These are phyloP conservation scores for Ifrita kowaldi DNA, from an alignment of 2,113 vertebrate genomes.

Conservation along the genomic window DNA sequence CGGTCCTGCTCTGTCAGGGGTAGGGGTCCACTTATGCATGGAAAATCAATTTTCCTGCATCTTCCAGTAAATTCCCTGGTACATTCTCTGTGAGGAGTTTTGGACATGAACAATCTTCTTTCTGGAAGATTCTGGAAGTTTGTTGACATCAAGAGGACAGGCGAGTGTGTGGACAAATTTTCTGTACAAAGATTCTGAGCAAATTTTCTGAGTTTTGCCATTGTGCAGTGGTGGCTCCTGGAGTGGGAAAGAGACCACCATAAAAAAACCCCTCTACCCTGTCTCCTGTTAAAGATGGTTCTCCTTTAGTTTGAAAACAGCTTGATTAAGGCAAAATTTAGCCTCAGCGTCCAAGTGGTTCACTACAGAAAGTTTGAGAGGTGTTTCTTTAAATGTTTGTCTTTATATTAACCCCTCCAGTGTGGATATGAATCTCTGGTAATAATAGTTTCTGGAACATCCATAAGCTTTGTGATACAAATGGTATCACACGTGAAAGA, in stretches of 20 bases:
- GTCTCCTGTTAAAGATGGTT: background rate
- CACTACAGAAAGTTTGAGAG: background rate
- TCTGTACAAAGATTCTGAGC: background rate
- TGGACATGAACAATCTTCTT: too few relatives aligned
- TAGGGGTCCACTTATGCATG: accelerated
- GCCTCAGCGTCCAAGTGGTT: accelerated
- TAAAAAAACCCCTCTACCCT: background rate
- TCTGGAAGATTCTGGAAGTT: background rate
- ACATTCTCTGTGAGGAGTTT: background rate
- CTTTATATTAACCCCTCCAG: background rate
- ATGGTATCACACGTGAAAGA: background rate
- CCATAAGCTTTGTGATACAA: background rate
- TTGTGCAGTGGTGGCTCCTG: background rate
- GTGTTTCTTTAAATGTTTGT: background rate
- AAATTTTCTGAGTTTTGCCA: background rate
- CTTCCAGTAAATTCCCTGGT: background rate
- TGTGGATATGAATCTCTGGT: background rate
- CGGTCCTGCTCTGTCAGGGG: too few relatives aligned
- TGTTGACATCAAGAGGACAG: too few relatives aligned
- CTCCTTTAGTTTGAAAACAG: background rate
- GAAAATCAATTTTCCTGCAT: background rate
- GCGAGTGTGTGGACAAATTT: background rate
- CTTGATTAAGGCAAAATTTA: background rate
- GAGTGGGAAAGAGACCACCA: background rate
- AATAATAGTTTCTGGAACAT: background rate